Evolutionary conservation across 1,140 invertebrate species (phyloP), one percentile per base, ranked within the genome.

Genomic region (Ericerus pela): DNA sequence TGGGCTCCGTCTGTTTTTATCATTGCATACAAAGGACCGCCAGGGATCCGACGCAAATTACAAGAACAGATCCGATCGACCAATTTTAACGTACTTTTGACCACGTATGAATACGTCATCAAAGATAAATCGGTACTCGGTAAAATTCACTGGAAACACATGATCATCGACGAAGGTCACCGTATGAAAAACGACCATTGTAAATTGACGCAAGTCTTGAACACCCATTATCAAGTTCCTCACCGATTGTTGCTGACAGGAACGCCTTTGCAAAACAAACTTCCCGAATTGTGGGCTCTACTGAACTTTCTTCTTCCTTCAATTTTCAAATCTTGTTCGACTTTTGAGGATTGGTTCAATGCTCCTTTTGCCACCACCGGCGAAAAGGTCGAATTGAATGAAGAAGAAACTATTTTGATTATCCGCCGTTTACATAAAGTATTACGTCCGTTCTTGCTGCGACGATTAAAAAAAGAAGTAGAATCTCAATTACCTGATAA

Each of bases 141-240:
- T 10, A 99, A 98, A 74, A 73, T 96, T n/a, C 87, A 88, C 62
- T 98, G 93, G 93, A 96, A 96, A 68, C 97, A 98, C 68, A 97
- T 99, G 94, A 98, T 99, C 57, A 99, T 99, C 64, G 96, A 99
- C 71, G 96, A 99, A 73, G 96, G 96, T 64, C 96, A 99, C 73
- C 80, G 96, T 62, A 98, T 99, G 94, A 99, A 99, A 73, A 99
- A 99, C 71, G 95, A 99, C 72, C 95, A 98, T 69, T 98, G 95
- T 72, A 99, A 99, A 70, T 72, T 99, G 58, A 99, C 96, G 0
- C 89, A 96, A 70, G 84, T 88, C 10, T 73, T 99, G 22, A 98
- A 98, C 69, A 96, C 91, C 1, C 89, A 96, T 72, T 99, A 99
- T 71, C 77, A 82, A 56, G 92, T 94, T 11, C 91, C 94, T 5